Conservation (phyloP, 2,888 invertebrate species). For the Scaptodrosophila latifasciaeformis region DNA sequence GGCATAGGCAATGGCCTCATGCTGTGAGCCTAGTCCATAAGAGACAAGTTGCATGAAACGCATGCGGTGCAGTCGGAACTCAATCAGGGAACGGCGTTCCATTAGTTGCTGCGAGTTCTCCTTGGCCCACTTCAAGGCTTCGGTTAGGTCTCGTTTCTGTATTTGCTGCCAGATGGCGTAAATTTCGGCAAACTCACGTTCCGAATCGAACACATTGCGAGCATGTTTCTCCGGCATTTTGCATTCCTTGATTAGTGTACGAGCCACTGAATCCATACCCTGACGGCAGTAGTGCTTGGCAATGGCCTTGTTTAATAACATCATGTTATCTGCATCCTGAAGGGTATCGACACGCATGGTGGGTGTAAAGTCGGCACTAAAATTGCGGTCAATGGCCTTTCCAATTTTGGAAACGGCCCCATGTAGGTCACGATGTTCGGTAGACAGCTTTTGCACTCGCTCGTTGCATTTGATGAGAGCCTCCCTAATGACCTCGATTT, state of each 20-base stretch:
- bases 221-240: conserved; percentile 70
- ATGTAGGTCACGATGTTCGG: conserved; percentile 89
- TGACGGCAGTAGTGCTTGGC: conserved; percentile 97
- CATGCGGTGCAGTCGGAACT: conserved; percentile 88
- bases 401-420: conserved; percentile 91
- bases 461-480: conserved; percentile 87
- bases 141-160: conserved; percentile 85
- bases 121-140: conserved; percentile 91
- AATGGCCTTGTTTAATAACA: conserved; percentile 89
- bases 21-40: conserved; percentile 79
- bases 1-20: conserved; percentile 91
- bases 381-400: conserved; percentile 96
- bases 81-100: conserved; percentile 77
- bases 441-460: conserved; percentile 86
- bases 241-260: conserved; percentile 79
- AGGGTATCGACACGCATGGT: conserved; percentile 89
- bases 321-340: conserved; percentile 79
- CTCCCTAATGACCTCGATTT: conserved; percentile 83
- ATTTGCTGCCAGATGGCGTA: conserved; percentile 93
- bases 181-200: conserved; percentile 85
- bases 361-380: conserved; percentile 91
- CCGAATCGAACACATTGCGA: conserved; percentile 74
- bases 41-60: conserved; percentile 82
- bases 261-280: conserved; percentile 94
- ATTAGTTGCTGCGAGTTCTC: conserved; percentile 84